A percentile compares a stretch with the other conserved stretches of the same genome.
Evolutionary conservation across 2,797 vertebrate species (phyloP).

Genomic region (Amblyopsis hoosieri): DNA sequence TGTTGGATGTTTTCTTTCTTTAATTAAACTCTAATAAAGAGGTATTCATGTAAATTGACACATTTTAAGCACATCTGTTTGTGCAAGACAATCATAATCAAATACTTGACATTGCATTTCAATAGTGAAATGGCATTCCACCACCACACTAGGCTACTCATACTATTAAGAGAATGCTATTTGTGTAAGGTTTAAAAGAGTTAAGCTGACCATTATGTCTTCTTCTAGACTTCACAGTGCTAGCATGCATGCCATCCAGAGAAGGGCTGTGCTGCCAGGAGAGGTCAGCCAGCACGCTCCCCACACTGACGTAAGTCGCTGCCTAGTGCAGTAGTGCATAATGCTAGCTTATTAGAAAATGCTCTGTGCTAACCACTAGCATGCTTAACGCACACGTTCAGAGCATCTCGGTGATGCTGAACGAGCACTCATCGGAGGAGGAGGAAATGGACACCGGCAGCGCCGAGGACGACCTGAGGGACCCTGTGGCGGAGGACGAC

Average conservation of each 20-base stretch:
- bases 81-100: no score
- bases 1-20: no score
- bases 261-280: slow-evolving; percentile 50
- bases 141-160: no score
- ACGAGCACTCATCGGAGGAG: slow-evolving; percentile 51
- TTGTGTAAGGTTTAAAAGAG: slow-evolving; percentile 35
- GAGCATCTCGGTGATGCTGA: slow-evolving; percentile 24
- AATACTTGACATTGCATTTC: no score
- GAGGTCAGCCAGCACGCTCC: slow-evolving; percentile 47
- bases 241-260: slow-evolving; percentile 63
- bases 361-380: slow-evolving; percentile 14
- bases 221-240: slow-evolving; percentile 56
- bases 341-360: not conserved
- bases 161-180: not conserved
- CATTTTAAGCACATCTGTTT: no score
- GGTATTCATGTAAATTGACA: no score
- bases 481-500: slow-evolving; percentile 48
- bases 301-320: slow-evolving; percentile 38
- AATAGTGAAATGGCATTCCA: no score
- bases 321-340: no score
- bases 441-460: slow-evolving; percentile 52
- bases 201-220: slow-evolving; percentile 49
- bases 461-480: slow-evolving; percentile 55
- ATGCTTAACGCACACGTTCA: slow-evolving; percentile 22
- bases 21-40: no score